phyloP scores from a whole-genome alignment of 1,140 invertebrate species.

The Drosophila tani region DNA sequence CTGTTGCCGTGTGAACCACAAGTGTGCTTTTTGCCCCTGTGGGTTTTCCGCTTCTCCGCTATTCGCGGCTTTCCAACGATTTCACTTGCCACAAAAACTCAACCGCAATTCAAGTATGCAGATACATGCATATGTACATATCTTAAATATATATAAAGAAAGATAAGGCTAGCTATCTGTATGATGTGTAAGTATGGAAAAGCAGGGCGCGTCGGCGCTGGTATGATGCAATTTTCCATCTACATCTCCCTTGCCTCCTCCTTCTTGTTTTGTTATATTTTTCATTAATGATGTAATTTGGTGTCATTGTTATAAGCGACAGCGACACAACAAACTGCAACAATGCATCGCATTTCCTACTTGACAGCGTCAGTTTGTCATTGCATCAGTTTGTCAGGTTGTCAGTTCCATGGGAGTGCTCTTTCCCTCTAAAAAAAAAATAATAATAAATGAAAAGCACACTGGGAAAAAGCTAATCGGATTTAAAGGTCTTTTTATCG shows the following conservation, averaged over 20 bases:
- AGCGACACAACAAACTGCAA: conserved; percentile 41
- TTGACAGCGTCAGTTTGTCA: conserved; percentile 50
- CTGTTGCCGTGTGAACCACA: conserved; percentile 26
- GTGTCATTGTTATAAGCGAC: conserved; percentile 62
- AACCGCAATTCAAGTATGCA: conserved; percentile 33
- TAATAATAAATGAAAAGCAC: background rate
- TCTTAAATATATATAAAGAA: conserved; percentile 1
- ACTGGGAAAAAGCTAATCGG: background rate
- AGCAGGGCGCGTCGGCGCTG: conserved; percentile 27
- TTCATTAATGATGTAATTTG: conserved; percentile 75
- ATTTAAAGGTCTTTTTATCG: background rate
- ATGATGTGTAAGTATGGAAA: conserved; percentile 6
- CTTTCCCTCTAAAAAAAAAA: conserved; percentile 1
- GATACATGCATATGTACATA: conserved; percentile 16
- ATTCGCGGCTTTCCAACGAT: conserved; percentile 23
- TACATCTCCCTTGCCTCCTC: background rate
- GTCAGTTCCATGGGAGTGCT: conserved; percentile 39
- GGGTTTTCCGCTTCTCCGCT: conserved; percentile 1
- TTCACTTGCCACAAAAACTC: conserved; percentile 34
- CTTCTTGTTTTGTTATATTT: conserved; percentile 42
- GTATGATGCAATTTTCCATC: conserved; percentile 39
- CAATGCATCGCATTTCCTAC: conserved; percentile 65
- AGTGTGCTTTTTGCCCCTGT: conserved; percentile 1
- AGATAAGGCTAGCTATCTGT: conserved; percentile 16
- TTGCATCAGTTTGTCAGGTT: conserved; percentile 42